Evolutionary conservation across 1,140 invertebrate genomes (phyloP).

Genomic region (Thaumetopoea pityocampa): DNA sequence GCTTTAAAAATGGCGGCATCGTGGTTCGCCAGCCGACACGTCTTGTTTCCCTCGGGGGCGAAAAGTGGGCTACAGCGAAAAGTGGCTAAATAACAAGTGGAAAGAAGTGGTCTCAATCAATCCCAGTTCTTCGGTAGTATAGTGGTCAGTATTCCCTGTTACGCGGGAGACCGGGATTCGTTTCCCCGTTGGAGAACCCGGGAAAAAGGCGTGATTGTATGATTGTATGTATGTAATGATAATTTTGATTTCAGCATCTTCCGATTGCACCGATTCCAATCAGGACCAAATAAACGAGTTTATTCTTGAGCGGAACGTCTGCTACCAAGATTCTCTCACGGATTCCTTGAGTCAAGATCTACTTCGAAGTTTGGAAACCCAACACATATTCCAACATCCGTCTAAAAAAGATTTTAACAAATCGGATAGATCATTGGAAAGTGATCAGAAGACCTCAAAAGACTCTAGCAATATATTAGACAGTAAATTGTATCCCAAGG

Average conservation of each 20-base stretch:
- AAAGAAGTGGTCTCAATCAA: no score
- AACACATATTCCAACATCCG: slow-evolving; percentile 36
- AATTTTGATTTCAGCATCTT: slow-evolving; percentile 48
- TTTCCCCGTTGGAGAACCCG: no score
- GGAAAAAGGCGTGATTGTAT: no score
- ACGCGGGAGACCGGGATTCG: no score
- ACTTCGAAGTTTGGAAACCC: slow-evolving; percentile 54
- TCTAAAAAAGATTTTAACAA: slow-evolving; percentile 55
- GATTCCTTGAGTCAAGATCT: slow-evolving; percentile 67
- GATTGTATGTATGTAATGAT: no score
- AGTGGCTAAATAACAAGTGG: no score
- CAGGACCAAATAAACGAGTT: slow-evolving; percentile 69
- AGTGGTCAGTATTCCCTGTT: no score
- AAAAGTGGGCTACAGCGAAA: no score
- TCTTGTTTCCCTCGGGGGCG: no score
- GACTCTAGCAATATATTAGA: slow-evolving; percentile 64
- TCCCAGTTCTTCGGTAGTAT: slow-evolving; percentile 3
- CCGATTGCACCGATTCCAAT: slow-evolving; percentile 57
- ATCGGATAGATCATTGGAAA: slow-evolving; percentile 58
- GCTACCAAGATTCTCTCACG: slow-evolving; percentile 71
- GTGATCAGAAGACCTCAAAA: slow-evolving; percentile 63
- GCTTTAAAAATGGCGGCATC: no score
- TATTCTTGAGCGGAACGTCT: slow-evolving; percentile 69
- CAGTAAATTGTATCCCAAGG: slow-evolving; percentile 41
- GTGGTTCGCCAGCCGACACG: no score